Evolutionary conservation across 2,888 invertebrate species (phyloP).

Genomic region (Eristalis arbustorum): DNA sequence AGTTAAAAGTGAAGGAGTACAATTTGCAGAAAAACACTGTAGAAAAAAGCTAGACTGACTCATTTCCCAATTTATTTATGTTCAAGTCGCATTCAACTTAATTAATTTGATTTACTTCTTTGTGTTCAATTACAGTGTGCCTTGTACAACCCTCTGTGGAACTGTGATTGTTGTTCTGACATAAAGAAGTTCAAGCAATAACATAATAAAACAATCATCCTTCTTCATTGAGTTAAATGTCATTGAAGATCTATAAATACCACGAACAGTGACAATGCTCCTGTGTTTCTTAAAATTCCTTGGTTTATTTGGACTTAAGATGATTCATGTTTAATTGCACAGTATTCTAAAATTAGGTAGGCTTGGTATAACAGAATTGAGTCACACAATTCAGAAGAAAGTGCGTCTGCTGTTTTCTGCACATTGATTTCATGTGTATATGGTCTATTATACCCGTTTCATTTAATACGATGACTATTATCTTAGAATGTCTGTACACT

Average conservation of each 20-base stretch:
- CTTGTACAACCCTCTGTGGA: background rate
- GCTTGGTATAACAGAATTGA: background rate
- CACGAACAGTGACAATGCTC: background rate
- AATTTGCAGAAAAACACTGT: too few species aligned
- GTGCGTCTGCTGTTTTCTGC: background rate
- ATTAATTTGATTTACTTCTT: background rate
- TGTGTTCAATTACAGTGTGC: background rate
- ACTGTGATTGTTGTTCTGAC: background rate
- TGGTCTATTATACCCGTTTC: too few species aligned
- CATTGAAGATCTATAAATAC: background rate
- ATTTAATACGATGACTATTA: too few species aligned
- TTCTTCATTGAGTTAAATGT: background rate
- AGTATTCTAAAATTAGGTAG: background rate
- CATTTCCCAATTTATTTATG: too few species aligned
- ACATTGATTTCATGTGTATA: too few species aligned
- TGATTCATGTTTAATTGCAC: slow-evolving; percentile 10
- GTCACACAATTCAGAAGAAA: background rate
- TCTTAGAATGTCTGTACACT: too few species aligned
- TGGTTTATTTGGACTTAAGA: slow-evolving; percentile 3
- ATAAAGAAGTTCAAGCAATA: background rate
- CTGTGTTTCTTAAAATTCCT: background rate
- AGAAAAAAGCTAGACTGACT: too few species aligned
- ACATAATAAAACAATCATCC: background rate
- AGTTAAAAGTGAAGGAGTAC: too few species aligned
- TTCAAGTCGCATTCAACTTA: background rate